phyloP scores from a whole-genome alignment of 1,140 invertebrate genomes.

The Cepaea nemoralis region DNA sequence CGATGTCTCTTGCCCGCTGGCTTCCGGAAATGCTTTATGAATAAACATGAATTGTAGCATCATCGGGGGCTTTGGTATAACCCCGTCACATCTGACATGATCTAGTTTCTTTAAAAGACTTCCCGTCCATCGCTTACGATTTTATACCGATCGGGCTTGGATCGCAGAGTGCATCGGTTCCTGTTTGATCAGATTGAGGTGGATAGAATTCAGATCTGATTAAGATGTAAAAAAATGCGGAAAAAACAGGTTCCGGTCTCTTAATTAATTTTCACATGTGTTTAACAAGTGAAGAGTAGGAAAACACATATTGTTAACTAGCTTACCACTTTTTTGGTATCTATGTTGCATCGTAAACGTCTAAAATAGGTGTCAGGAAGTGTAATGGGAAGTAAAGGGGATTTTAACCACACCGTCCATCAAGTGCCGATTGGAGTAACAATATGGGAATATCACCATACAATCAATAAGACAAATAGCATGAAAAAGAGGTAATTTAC shows the following conservation, averaged over 20 bases:
- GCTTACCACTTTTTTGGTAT: too few relatives aligned
- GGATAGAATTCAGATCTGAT: neutral
- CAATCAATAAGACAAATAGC: too few relatives aligned
- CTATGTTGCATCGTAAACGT: too few relatives aligned
- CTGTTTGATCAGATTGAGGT: neutral
- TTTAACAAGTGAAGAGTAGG: too few relatives aligned
- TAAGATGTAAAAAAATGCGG: neutral
- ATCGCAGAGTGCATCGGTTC: neutral
- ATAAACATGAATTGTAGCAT: constrained; percentile 35
- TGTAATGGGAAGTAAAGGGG: too few relatives aligned
- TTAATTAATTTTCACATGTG: neutral
- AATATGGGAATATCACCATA: too few relatives aligned
- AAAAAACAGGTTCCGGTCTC: neutral
- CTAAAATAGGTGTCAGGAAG: too few relatives aligned
- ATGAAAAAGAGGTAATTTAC: too few relatives aligned
- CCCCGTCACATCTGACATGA: constrained; percentile 26
- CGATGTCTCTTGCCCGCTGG: constrained; percentile 11
- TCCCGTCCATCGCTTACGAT: constrained; percentile 19
- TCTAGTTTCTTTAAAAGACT: constrained; percentile 37
- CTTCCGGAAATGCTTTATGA: constrained; percentile 31
- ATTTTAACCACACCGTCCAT: too few relatives aligned
- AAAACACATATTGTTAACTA: too few relatives aligned
- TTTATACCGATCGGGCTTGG: neutral
- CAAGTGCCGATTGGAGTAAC: too few relatives aligned
- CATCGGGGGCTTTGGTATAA: neutral